Percentiles rank a stretch among this genome's conserved stretches.
These are phyloP conservation scores for Exaiptasia diaphana DNA, from an alignment of 64 coral and sea anemone genomes.

Conservation along the genomic window DNA sequence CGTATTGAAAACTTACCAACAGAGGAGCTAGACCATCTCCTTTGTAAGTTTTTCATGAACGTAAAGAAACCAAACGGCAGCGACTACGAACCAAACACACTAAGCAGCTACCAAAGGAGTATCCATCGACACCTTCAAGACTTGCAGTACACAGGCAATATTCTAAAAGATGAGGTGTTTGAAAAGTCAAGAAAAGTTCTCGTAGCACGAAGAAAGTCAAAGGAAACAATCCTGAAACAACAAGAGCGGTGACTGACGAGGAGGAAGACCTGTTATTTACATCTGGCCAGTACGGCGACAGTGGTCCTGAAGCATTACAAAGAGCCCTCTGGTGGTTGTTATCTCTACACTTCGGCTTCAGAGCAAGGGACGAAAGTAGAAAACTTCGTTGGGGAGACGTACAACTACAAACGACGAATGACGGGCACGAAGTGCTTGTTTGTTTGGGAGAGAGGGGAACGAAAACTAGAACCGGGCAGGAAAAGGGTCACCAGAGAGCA, in stretches of 20 bases:
- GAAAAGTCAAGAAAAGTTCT: conserved; percentile 27
- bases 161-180: conserved; percentile 43
- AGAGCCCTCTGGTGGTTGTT: conserved; percentile 43
- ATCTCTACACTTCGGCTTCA: conserved; percentile 54
- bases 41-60: conserved; percentile 53
- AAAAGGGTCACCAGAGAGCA: too few relatives aligned
- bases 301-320: conserved; percentile 40
- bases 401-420: background rate
- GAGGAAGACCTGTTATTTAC: conserved; percentile 54
- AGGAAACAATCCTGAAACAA: conserved; percentile 46
- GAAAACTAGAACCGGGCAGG: too few relatives aligned
- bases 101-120: conserved; percentile 45
- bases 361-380: conserved; percentile 33
- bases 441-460: background rate
- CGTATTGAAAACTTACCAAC: conserved; percentile 49
- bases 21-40: conserved; percentile 18
- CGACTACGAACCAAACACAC: conserved; percentile 32
- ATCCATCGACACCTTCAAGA: conserved; percentile 40
- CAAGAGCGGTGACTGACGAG: conserved; percentile 1
- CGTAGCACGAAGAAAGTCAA: conserved; percentile 2
- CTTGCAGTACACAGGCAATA: conserved; percentile 2
- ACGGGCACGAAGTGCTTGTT: conserved; percentile 31
- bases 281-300: conserved; percentile 26
- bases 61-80: conserved; percentile 58
- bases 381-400: conserved; percentile 46